phyloP scores from a whole-genome alignment of 2,888 invertebrate genomes.

The Troilus luridus region DNA sequence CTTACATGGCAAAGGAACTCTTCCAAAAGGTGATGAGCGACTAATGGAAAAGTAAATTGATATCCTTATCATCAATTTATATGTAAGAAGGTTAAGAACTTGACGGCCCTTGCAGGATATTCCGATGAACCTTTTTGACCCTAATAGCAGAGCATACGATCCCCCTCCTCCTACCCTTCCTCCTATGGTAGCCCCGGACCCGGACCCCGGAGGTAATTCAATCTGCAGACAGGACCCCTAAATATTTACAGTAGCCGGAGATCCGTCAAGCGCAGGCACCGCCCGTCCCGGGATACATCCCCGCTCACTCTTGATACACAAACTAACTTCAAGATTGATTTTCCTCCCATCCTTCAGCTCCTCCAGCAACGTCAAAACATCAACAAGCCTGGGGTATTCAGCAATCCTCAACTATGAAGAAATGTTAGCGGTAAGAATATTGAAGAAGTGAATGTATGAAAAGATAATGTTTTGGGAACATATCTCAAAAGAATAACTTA shows the following conservation, averaged over 20 bases:
- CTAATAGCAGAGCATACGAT: background rate
- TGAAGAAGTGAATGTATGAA: too few relatives aligned
- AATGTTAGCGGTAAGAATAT: too few relatives aligned
- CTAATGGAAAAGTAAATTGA: too few relatives aligned
- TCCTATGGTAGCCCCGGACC: background rate
- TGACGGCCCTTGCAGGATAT: too few relatives aligned
- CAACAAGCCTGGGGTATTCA: background rate
- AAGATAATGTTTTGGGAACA: too few relatives aligned
- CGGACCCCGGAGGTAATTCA: background rate
- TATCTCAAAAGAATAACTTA: too few relatives aligned
- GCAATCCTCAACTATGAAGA: too few relatives aligned
- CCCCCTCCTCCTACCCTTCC: background rate
- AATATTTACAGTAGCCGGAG: background rate
- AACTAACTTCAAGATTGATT: background rate
- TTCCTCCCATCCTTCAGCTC: background rate
- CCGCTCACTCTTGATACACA: background rate
- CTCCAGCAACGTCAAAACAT: background rate
- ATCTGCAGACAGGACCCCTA: background rate
- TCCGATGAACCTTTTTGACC: too few relatives aligned
- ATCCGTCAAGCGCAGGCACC: background rate
- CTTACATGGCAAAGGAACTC: too few relatives aligned
- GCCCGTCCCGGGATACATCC: background rate
- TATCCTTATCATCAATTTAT: too few relatives aligned
- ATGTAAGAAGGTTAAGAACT: too few relatives aligned
- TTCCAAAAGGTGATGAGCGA: too few relatives aligned